Percentiles rank a stretch among this genome's conserved stretches.
phyloP scores from a whole-genome alignment of 2,888 invertebrate species.

The Ichneumon xanthorius region DNA sequence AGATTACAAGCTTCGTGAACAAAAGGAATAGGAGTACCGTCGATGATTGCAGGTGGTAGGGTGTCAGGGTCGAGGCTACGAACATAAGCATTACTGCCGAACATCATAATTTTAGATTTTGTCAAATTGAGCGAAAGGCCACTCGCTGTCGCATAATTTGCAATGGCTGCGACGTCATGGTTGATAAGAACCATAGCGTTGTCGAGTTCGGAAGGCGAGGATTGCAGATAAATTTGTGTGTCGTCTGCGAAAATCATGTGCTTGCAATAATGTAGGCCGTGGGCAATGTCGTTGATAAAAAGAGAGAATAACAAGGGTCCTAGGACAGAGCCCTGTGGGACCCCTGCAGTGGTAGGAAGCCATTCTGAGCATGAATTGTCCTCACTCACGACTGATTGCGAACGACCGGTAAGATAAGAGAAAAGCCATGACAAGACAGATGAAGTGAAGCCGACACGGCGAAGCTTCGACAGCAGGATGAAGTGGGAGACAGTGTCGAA shows the following conservation, averaged over 20 bases:
- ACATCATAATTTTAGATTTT: too few species aligned
- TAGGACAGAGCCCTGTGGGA: too few species aligned
- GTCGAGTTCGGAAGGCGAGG: neutral
- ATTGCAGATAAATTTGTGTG: neutral
- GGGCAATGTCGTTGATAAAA: slow-evolving; percentile 37
- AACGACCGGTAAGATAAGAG: neutral
- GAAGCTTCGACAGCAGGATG: too few species aligned
- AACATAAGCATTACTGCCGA: too few species aligned
- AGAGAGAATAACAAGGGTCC: slow-evolving; percentile 6
- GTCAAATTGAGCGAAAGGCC: slow-evolving; percentile 6
- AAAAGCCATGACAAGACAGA: too few species aligned
- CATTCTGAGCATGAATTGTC: neutral
- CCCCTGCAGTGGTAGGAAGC: too few species aligned
- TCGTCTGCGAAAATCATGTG: slow-evolving; percentile 41
- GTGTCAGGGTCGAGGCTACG: too few species aligned
- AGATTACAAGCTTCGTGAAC: too few species aligned
- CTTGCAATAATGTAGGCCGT: neutral
- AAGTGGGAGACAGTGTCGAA: too few species aligned
- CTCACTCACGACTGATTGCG: neutral
- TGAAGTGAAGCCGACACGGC: too few species aligned
- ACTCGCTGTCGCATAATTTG: neutral
- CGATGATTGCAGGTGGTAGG: too few species aligned
- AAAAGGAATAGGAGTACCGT: too few species aligned
- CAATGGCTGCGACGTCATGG: slow-evolving; percentile 19
- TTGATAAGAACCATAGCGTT: neutral